A percentile compares a stretch with the other conserved stretches of the same genome.
phyloP scores from a whole-genome alignment of 2,888 invertebrate species.

The Diloba caeruleocephala region DNA sequence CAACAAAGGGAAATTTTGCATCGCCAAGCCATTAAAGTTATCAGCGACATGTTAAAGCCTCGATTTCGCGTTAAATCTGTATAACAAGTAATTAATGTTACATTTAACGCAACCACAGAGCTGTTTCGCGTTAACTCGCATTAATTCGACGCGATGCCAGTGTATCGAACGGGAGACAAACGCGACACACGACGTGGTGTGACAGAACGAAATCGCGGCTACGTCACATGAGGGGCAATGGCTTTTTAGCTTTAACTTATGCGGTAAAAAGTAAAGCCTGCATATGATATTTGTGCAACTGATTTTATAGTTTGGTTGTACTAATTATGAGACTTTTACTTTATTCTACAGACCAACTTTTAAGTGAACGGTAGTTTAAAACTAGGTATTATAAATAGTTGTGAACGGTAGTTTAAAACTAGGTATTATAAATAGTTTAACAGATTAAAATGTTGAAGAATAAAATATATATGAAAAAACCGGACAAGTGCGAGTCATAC shows the following conservation, averaged over 20 bases:
- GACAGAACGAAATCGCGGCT: slow-evolving; percentile 29
- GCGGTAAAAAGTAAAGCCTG: no score
- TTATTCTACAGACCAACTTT: no score
- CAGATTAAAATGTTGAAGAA: no score
- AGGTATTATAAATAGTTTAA: no score
- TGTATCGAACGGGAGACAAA: slow-evolving; percentile 25
- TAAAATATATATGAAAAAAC: no score
- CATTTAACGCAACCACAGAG: slow-evolving; percentile 46
- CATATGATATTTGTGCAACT: no score
- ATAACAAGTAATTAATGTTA: slow-evolving; percentile 57
- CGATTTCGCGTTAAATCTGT: slow-evolving; percentile 44
- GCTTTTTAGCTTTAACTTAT: slow-evolving; percentile 12
- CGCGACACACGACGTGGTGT: slow-evolving; percentile 25
- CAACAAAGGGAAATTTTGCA: slow-evolving; percentile 42
- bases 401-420: no score
- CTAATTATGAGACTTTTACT: no score
- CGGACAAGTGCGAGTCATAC: no score
- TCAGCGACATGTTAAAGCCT: slow-evolving; percentile 43
- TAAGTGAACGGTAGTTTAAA: no score
- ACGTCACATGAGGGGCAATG: slow-evolving; percentile 12
- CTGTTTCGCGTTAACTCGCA: slow-evolving; percentile 42
- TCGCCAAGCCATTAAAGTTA: slow-evolving; percentile 45
- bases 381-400: no score
- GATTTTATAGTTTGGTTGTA: no score
- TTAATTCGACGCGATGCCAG: slow-evolving; percentile 46